A percentile compares a stretch with the other conserved stretches of the same genome.
These are phyloP conservation scores for Excalfactoria chinensis DNA, from an alignment of 2,113 vertebrate species.

Conservation along the genomic window DNA sequence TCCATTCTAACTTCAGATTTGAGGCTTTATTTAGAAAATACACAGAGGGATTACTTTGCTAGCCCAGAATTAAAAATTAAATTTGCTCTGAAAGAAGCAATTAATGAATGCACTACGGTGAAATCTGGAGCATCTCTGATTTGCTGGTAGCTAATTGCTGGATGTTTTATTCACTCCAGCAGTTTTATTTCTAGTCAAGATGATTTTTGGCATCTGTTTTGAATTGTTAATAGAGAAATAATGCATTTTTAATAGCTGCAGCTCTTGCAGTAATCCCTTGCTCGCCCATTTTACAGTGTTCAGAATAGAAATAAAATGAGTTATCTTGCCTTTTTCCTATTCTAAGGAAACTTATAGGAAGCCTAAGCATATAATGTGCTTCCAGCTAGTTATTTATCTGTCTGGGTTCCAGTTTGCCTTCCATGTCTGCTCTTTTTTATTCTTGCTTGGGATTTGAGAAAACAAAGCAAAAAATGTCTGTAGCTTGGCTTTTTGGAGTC, in stretches of 20 bases:
- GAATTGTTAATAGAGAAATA: constrained; percentile 61
- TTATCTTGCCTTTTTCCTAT: neutral
- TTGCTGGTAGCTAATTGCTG: constrained; percentile 42
- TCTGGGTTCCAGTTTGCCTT: neutral
- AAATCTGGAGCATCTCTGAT: constrained; percentile 40
- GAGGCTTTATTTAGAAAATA: constrained; percentile 57
- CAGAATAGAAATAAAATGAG: neutral
- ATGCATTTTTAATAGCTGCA: constrained; percentile 65
- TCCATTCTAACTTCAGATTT: constrained; percentile 46
- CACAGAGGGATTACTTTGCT: constrained; percentile 42
- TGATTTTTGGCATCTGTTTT: constrained; percentile 56
- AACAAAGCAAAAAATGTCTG: neutral
- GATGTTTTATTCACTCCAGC: constrained; percentile 53
- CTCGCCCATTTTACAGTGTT: constrained; percentile 6
- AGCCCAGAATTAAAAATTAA: constrained; percentile 58
- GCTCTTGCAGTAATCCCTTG: constrained; percentile 12
- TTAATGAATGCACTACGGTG: constrained; percentile 38
- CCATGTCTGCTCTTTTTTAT: neutral
- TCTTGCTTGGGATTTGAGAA: neutral
- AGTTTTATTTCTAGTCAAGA: constrained; percentile 48
- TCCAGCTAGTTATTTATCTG: neutral
- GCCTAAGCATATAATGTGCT: neutral
- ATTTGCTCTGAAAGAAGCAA: constrained; percentile 48
- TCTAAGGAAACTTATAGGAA: neutral
- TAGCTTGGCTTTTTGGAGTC: neutral